Evolutionary conservation across 2,797 vertebrate species (phyloP), one percentile per base, ranked within the genome.

Genomic region (Centropyge bicolor): DNA sequence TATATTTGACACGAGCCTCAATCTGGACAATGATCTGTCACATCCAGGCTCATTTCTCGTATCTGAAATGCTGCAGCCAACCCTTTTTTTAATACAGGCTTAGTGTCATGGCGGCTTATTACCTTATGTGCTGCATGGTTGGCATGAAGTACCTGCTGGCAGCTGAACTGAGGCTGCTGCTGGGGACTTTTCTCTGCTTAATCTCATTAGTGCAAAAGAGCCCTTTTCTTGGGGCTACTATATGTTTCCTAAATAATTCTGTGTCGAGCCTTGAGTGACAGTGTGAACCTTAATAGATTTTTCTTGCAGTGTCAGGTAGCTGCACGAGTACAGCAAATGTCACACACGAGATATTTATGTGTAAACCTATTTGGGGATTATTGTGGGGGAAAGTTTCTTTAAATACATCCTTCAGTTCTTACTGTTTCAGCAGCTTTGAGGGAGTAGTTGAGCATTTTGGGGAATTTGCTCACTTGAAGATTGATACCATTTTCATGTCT

Each of bases 81-180:
- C 49, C 62, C 46, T 38, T 71, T 76, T 82, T 84, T 83, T 77
- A 80, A 84, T 70, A 66, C 73, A 74, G 76, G 81, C 88, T 88
- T 82, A 81, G 80, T 78, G 86, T 91, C 82, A 79, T 43, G 52
- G 63, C 62, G 66, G 83, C 83, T 85, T 91, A 86, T 88, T 90
- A 90, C 83, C 89, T 83, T 79, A 74, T 87, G 67, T 86, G 80
- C 68, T 64, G 78, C 70, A 65, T 52, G 78, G 76, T n/a, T 93
- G 91, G 87, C 87, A 87, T 84, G 70, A 80, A 76, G 85, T 55
- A 86, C 80, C 85, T 88, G 87, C 88, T 93, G 93, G 91, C 90
- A 93, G 89, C 89, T 56, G 80, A 89, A 89, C 85, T 88, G 86
- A 89, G 82, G 84, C 89, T 84, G 82, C 80, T 81, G 77, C 82